phyloP scores from a whole-genome alignment of 2,797 vertebrate genomes.

The Cygnus olor region DNA sequence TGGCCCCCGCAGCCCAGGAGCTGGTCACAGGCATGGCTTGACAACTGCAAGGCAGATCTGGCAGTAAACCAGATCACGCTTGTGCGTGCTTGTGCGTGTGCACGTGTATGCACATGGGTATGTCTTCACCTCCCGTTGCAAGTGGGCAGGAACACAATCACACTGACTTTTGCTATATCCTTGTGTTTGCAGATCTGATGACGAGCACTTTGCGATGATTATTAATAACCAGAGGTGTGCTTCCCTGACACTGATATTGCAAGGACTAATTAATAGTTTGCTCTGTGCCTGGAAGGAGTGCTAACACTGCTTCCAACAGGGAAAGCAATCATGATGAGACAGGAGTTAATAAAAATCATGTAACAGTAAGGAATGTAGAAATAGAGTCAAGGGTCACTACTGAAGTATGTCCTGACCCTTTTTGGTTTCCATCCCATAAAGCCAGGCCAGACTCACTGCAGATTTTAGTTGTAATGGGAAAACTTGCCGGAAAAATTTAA shows the following conservation, averaged over 20 bases:
- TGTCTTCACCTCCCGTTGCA: fast-evolving
- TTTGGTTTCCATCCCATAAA: background rate
- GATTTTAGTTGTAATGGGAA: background rate
- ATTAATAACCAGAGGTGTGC: background rate
- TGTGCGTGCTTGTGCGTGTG: fast-evolving
- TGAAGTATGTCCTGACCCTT: background rate
- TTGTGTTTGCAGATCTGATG: background rate
- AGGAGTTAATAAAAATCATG: background rate
- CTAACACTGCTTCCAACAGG: background rate
- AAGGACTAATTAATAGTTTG: background rate
- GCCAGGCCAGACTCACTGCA: background rate
- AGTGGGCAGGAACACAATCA: background rate
- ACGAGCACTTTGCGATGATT: background rate
- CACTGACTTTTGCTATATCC: background rate
- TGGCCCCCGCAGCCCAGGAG: background rate
- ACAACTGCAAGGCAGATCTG: background rate
- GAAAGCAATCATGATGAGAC: background rate
- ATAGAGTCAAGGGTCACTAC: background rate
- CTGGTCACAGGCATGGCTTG: background rate
- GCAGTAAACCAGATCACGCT: background rate
- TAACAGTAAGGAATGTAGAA: background rate
- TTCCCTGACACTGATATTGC: background rate
- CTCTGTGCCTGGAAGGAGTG: background rate
- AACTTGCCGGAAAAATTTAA: background rate
- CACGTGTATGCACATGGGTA: fast-evolving